phyloP scores from a whole-genome alignment of 92 coral and sea anemone species.

The Zoanthus gigantus region DNA sequence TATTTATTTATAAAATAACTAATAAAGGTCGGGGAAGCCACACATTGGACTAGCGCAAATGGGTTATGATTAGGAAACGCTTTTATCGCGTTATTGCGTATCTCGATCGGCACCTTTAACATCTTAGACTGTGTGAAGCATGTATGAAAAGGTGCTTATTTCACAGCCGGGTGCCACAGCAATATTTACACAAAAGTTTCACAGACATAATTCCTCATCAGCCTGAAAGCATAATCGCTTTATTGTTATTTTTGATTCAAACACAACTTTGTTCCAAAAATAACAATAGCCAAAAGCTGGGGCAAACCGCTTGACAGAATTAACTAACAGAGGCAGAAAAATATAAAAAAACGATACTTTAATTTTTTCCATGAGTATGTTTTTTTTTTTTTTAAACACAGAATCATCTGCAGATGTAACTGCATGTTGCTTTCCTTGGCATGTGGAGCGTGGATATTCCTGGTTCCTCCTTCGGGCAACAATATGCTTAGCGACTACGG shows the following conservation, averaged over 20 bases:
- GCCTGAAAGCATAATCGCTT: slow-evolving; percentile 42
- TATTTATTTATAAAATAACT: slow-evolving; percentile 92
- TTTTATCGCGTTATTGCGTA: slow-evolving; percentile 40
- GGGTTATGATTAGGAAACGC: slow-evolving; percentile 37
- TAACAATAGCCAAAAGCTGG: slow-evolving; percentile 20
- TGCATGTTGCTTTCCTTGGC: no score
- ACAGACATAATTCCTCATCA: slow-evolving; percentile 4
- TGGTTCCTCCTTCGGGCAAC: no score
- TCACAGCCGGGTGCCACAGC: slow-evolving; percentile 32
- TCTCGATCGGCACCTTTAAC: slow-evolving; percentile 45
- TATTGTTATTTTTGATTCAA: slow-evolving; percentile 33
- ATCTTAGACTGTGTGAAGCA: slow-evolving; percentile 16
- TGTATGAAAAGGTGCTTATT: slow-evolving; percentile 38
- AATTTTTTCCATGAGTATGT: no score
- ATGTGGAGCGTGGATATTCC: no score
- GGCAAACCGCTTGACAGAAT: background rate
- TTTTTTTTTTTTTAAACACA: no score
- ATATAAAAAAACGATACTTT: background rate
- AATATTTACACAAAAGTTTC: slow-evolving; percentile 46
- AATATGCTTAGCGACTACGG: no score
- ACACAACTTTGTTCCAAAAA: slow-evolving; percentile 21
- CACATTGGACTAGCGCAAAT: slow-evolving; percentile 55
- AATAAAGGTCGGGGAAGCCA: slow-evolving; percentile 74
- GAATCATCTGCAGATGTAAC: no score
- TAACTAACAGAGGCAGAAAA: background rate